phyloP scores from a whole-genome alignment of 1,140 invertebrate species.

The Heterodera carotae region DNA sequence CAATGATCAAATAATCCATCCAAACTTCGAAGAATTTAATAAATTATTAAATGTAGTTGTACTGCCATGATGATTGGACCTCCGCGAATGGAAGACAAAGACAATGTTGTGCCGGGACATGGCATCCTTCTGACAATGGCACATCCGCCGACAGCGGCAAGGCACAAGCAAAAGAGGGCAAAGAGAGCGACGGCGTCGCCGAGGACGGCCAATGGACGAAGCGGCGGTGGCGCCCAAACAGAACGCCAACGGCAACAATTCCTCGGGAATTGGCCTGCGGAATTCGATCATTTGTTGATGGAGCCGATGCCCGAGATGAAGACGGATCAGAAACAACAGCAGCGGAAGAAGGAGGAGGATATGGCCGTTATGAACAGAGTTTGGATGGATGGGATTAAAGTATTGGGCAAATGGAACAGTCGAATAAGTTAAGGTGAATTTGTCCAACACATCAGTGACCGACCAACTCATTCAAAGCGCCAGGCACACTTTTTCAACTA shows the following conservation, averaged over 20 bases:
- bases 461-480: background rate
- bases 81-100: slow-evolving; percentile 44
- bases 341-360: background rate
- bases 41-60: slow-evolving; percentile 9
- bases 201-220: background rate
- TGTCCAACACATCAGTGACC: slow-evolving; percentile 9
- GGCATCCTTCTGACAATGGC: slow-evolving; percentile 53
- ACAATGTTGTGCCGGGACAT: slow-evolving; percentile 47
- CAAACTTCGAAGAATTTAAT: background rate
- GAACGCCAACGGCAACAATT: slow-evolving; percentile 21
- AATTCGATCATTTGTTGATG: slow-evolving; percentile 57
- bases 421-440: slow-evolving; percentile 16
- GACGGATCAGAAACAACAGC: slow-evolving; percentile 15
- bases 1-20: too few relatives aligned
- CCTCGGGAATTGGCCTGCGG: slow-evolving; percentile 46
- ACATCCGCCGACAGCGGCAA: slow-evolving; percentile 41
- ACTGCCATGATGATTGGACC: slow-evolving; percentile 62
- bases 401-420: slow-evolving; percentile 32
- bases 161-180: slow-evolving; percentile 21
- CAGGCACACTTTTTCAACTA: background rate
- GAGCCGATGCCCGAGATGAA: slow-evolving; percentile 33
- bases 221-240: background rate
- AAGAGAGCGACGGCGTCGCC: background rate
- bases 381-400: background rate
- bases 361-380: background rate